These are phyloP conservation scores for Phalanger gymnotis DNA, from an alignment of 2,797 vertebrate species.

Conservation along the genomic window DNA sequence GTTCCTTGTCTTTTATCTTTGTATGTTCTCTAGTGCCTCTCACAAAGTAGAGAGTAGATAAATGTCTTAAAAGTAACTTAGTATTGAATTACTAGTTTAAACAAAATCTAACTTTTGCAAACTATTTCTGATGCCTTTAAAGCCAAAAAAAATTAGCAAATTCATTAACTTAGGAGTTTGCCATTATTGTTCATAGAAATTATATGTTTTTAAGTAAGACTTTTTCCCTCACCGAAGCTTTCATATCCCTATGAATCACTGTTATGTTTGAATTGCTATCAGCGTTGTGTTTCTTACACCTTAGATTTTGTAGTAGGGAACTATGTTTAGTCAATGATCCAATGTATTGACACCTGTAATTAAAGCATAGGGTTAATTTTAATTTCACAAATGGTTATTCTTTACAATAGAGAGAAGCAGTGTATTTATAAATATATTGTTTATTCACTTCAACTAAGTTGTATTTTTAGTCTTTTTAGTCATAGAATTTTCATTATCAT, in stretches of 20 bases:
- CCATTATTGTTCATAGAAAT: neutral
- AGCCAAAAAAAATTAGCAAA: neutral
- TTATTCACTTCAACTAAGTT: neutral
- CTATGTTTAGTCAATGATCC: accelerated
- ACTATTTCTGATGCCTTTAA: neutral
- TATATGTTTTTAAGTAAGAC: neutral
- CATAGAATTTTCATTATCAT: too few relatives aligned
- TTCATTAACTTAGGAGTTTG: neutral
- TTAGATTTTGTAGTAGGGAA: neutral
- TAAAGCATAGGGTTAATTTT: neutral
- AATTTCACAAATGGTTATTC: too few relatives aligned
- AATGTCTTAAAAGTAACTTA: neutral
- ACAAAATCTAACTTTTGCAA: neutral
- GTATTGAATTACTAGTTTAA: neutral
- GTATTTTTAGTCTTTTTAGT: accelerated
- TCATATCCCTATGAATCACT: neutral
- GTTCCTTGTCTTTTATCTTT: neutral
- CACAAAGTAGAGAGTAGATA: neutral
- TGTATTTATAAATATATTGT: neutral
- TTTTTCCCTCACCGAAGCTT: neutral
- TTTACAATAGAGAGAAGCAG: neutral
- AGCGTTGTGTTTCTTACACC: neutral
- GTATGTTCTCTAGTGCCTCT: neutral
- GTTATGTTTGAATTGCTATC: neutral
- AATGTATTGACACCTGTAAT: accelerated